phyloP scores from a whole-genome alignment of 2,113 vertebrate species.

The Otis tarda region DNA sequence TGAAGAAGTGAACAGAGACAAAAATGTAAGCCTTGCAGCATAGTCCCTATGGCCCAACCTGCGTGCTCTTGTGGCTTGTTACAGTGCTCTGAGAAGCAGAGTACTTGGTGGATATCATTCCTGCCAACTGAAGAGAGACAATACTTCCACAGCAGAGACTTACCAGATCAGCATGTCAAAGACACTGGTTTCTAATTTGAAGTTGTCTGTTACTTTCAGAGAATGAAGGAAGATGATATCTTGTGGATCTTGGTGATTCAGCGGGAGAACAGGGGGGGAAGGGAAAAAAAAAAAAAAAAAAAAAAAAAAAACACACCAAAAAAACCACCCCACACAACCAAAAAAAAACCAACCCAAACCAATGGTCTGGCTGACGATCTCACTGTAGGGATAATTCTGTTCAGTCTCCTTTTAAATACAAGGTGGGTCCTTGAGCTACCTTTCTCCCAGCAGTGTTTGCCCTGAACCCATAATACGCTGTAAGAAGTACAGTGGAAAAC shows the following conservation, averaged over 20 bases:
- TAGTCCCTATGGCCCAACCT: neutral
- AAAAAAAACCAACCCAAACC: no score
- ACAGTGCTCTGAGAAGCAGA: neutral
- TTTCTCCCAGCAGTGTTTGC: neutral
- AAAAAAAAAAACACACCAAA: no score
- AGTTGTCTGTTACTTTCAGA: neutral
- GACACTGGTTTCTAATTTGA: neutral
- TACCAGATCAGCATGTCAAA: neutral
- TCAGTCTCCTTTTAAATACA: neutral
- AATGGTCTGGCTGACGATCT: neutral
- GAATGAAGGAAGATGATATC: neutral
- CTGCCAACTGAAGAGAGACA: neutral
- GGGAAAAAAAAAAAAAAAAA: accelerated
- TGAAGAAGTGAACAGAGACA: neutral
- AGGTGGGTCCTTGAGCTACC: neutral
- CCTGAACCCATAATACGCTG: neutral
- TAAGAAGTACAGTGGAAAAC: neutral
- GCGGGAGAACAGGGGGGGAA: neutral
- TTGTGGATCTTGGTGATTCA: neutral
- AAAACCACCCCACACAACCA: no score
- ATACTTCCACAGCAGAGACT: neutral
- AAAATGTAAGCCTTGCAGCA: accelerated
- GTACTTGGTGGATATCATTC: neutral
- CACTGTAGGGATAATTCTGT: neutral
- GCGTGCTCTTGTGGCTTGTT: neutral